A percentile compares a stretch with the other conserved stretches of the same genome.
phyloP scores from a whole-genome alignment of 2,888 invertebrate species.

The Heliconius cydno region DNA sequence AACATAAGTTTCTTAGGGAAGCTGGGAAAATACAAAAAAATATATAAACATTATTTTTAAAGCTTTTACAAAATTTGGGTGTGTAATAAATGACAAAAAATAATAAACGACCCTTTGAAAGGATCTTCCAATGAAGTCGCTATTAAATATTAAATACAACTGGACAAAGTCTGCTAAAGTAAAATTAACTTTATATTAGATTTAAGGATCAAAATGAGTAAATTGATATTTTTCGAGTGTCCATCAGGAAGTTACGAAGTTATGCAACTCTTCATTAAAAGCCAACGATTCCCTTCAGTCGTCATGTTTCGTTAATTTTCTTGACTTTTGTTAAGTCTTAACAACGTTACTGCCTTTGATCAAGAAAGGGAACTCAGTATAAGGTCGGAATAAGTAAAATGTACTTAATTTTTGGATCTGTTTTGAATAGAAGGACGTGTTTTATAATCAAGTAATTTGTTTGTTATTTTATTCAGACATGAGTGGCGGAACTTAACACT shows the following conservation, averaged over 20 bases:
- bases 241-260: conserved; percentile 21
- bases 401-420: conserved; percentile 3
- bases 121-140: not conserved
- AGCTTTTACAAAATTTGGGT: no score
- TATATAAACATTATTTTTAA: no score
- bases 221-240: conserved; percentile 14
- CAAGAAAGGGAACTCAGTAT: conserved; percentile 9
- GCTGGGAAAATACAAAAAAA: no score
- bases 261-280: conserved; percentile 33
- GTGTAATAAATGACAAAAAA: not conserved
- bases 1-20: no score
- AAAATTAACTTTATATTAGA: not conserved
- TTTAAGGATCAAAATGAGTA: conserved; percentile 11
- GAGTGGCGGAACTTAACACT: no score
- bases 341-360: conserved; percentile 28
- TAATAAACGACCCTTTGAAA: not conserved
- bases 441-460: not conserved
- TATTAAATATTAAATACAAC: not conserved
- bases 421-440: not conserved
- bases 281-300: conserved; percentile 19
- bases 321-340: conserved; percentile 29
- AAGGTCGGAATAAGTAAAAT: not conserved
- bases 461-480: no score
- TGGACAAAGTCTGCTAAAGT: not conserved
- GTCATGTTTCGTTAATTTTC: conserved; percentile 35